phyloP scores from a whole-genome alignment of 2,113 vertebrate genomes.

The Tretioscincus oriximinensis region DNA sequence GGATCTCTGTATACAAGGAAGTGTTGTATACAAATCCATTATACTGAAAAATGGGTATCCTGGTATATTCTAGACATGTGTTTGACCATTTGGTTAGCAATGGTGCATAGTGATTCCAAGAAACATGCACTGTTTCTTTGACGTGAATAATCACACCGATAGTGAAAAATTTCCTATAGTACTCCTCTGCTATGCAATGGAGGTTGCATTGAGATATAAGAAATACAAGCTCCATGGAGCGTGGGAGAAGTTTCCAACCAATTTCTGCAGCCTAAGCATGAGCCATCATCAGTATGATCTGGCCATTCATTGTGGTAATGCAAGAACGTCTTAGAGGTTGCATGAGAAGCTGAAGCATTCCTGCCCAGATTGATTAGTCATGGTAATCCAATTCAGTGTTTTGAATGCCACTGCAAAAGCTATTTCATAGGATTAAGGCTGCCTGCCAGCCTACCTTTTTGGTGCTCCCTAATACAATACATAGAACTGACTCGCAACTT shows the following conservation, averaged over 20 bases:
- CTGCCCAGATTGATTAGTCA: background rate
- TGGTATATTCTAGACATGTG: no score
- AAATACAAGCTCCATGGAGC: background rate
- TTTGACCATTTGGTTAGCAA: no score
- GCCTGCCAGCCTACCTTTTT: background rate
- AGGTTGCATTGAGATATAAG: background rate
- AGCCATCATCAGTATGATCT: background rate
- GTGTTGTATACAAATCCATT: no score
- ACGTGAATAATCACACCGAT: background rate
- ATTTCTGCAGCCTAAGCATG: background rate
- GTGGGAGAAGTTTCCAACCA: background rate
- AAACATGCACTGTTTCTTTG: no score
- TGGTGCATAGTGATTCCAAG: no score
- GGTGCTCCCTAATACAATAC: background rate
- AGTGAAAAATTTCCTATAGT: background rate
- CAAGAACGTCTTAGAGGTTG: background rate
- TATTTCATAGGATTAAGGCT: background rate
- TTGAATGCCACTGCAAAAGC: background rate
- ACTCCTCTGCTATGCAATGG: background rate
- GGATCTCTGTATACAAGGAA: no score
- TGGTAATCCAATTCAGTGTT: background rate
- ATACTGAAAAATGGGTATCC: no score
- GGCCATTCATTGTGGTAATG: background rate
- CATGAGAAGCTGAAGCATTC: background rate
- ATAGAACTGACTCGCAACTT: background rate